These are phyloP conservation scores for Ceuthmochares aereus DNA, from an alignment of 2,113 vertebrate species.

Conservation along the genomic window DNA sequence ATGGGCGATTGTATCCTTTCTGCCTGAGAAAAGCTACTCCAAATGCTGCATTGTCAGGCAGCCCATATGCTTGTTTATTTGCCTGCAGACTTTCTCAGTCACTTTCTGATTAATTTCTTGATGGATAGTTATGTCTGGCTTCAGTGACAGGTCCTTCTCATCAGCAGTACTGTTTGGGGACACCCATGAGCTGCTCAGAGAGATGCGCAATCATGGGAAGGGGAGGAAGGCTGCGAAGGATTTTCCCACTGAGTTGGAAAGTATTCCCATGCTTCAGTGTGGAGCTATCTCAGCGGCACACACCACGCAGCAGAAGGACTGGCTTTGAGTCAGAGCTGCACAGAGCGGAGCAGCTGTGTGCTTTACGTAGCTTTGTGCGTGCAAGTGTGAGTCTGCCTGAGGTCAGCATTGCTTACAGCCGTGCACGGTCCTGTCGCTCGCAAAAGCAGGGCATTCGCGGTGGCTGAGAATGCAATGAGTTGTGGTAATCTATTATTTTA, in stretches of 20 bases:
- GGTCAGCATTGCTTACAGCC: neutral
- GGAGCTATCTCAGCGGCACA: neutral
- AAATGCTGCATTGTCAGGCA: neutral
- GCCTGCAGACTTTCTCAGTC: neutral
- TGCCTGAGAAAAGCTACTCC: neutral
- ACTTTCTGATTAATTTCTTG: neutral
- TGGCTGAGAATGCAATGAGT: neutral
- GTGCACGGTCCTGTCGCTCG: fast-evolving
- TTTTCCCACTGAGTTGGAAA: constrained; percentile 4
- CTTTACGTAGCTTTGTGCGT: neutral
- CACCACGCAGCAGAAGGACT: neutral
- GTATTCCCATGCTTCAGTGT: neutral
- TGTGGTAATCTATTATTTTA: neutral
- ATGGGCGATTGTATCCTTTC: constrained; percentile 21
- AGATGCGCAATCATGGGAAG: neutral
- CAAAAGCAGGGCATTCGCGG: fast-evolving
- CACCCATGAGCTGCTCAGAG: neutral
- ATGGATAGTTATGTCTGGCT: neutral
- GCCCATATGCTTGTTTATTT: constrained; percentile 16
- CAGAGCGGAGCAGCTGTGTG: neutral
- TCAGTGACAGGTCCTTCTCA: neutral
- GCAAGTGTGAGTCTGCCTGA: neutral
- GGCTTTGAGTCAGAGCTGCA: neutral
- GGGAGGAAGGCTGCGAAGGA: neutral
- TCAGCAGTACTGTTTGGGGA: neutral